Percentiles rank a stretch among this genome's conserved stretches.
Evolutionary conservation across 2,113 vertebrate species (phyloP).

Genomic region (Plectropomus leopardus): DNA sequence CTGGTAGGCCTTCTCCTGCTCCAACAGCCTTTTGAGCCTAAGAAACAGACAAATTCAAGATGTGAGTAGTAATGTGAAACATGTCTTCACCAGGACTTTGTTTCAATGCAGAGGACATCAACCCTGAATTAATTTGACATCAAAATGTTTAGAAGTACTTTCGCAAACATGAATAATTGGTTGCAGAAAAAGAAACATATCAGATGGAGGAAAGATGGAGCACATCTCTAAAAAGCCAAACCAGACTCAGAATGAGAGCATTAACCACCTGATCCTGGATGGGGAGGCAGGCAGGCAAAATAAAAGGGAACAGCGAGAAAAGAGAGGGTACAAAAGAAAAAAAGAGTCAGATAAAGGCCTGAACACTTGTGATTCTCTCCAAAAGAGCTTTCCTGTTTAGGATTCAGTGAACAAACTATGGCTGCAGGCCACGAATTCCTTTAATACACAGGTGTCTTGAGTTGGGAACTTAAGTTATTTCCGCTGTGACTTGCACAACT

Average conservation of each 20-base stretch:
- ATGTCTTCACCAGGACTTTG: background rate
- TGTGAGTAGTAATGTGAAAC: background rate
- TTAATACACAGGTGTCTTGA: background rate
- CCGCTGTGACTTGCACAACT: background rate
- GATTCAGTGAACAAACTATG: background rate
- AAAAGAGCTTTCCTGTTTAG: background rate
- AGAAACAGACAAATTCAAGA: conserved; percentile 54
- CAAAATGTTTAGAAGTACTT: background rate
- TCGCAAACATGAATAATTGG: background rate
- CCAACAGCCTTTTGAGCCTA: conserved; percentile 94
- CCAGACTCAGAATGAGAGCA: background rate
- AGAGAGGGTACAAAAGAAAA: background rate
- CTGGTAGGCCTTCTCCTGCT: conserved; percentile 96
- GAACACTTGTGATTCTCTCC: background rate
- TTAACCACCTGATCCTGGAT: background rate
- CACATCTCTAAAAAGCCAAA: background rate
- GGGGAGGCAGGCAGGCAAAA: background rate
- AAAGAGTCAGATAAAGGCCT: background rate
- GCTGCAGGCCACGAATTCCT: background rate
- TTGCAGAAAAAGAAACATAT: background rate
- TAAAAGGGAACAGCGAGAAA: background rate
- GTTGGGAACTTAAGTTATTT: background rate
- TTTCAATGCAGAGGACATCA: background rate
- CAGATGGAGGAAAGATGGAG: background rate
- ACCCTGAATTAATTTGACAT: background rate